A percentile compares a stretch with the other conserved stretches of the same genome.
Conservation (phyloP, 2,113 vertebrate genomes). For the Hucho hucho region DNA sequence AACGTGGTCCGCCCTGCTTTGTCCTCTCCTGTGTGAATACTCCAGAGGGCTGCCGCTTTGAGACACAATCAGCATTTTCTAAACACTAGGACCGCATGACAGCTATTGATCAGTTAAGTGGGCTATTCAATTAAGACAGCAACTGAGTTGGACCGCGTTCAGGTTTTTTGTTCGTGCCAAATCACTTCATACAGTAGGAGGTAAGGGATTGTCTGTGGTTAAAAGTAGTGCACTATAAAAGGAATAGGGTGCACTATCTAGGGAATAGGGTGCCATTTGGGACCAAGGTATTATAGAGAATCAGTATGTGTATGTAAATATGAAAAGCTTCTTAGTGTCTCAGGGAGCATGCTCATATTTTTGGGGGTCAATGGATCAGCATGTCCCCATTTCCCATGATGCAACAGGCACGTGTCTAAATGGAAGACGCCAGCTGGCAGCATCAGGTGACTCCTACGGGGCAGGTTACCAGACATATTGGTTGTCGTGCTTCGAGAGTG, state of each 20-base stretch:
- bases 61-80: slow-evolving; percentile 14
- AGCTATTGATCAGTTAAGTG: slow-evolving; percentile 8
- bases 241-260: not conserved
- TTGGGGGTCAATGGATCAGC: not conserved
- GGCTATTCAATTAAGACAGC: not conserved
- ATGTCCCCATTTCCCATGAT: not conserved
- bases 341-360: not conserved
- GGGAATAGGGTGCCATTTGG: not conserved
- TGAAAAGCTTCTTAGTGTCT: not conserved
- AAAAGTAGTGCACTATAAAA: no score
- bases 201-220: not conserved
- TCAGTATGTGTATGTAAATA: not conserved
- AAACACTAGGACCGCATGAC: not conserved
- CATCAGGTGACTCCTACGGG: not conserved
- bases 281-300: not conserved
- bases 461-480: slow-evolving; percentile 1
- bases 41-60: not conserved
- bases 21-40: not conserved
- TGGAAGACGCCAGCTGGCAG: not conserved
- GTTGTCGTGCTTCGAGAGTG: not conserved
- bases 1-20: not conserved
- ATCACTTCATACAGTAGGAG: not conserved
- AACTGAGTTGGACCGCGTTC: not conserved
- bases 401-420: not conserved
- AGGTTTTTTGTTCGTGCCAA: not conserved